Evolutionary conservation across 2,113 vertebrate genomes (phyloP).

Genomic region (Saimiri boliviensis): DNA sequence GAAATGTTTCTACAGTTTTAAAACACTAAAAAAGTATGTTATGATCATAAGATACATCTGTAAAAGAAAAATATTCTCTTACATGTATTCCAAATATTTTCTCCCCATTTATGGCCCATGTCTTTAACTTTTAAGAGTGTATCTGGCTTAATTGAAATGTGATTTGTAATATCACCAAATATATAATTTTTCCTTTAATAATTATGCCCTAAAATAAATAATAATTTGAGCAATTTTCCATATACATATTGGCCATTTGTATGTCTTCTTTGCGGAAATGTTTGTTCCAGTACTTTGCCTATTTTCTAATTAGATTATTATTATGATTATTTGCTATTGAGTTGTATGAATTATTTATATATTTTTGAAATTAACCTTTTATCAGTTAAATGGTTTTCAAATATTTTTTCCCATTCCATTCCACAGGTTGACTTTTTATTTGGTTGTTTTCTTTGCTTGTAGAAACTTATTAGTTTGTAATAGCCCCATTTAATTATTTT

Average conservation of each 20-base stretch:
- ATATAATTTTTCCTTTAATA: not conserved
- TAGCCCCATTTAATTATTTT: not conserved
- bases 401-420: not conserved
- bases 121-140: not conserved
- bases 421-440: not conserved
- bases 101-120: not conserved
- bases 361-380: not conserved
- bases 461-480: not conserved
- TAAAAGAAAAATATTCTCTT: not conserved
- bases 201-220: not conserved
- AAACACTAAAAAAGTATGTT: not conserved
- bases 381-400: not conserved
- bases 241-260: not conserved
- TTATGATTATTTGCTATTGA: not conserved
- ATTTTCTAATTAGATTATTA: not conserved
- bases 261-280: not conserved
- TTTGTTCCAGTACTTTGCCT: not conserved
- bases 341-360: not conserved
- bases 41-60: not conserved
- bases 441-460: not conserved
- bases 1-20: not conserved
- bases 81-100: not conserved
- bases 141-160: not conserved
- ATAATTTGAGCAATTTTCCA: not conserved
- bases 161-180: not conserved